A percentile compares a stretch with the other conserved stretches of the same genome.
Evolutionary conservation across 35 echinoderm and acorn worm genomes (phyloP).

Genomic region (Strongylocentrotus purpuratus): DNA sequence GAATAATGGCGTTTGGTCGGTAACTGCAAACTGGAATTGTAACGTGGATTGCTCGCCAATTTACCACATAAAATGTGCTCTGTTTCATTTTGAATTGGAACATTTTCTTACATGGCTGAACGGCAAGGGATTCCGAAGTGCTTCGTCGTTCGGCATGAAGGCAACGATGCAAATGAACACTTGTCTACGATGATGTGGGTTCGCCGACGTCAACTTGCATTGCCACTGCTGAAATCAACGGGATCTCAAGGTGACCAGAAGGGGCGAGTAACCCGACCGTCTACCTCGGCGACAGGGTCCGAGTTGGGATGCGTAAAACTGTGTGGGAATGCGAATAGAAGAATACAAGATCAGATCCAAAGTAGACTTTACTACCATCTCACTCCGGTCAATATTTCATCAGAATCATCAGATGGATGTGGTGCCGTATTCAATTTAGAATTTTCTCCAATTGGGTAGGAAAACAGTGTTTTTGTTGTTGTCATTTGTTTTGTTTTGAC

Average conservation of each 20-base stretch:
- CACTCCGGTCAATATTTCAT: constrained; percentile 40
- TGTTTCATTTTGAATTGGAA: not conserved
- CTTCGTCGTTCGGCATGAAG: constrained; percentile 26
- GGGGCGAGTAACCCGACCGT: constrained; percentile 18
- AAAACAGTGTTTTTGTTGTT: not conserved
- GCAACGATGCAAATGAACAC: not conserved
- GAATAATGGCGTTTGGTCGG: not conserved
- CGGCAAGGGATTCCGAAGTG: constrained; percentile 23
- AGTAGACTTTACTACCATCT: constrained; percentile 70
- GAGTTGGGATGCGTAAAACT: not conserved
- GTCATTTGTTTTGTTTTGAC: too few species aligned
- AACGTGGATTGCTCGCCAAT: not conserved
- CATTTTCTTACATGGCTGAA: constrained; percentile 18
- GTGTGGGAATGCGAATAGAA: constrained; percentile 35
- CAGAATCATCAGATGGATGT: constrained; percentile 65
- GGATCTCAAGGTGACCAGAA: not conserved
- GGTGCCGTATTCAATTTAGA: constrained; percentile 91
- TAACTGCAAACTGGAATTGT: not conserved
- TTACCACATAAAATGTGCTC: not conserved
- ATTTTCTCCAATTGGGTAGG: constrained; percentile 87
- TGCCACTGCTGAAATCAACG: not conserved
- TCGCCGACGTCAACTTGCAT: constrained; percentile 29
- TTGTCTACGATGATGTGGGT: constrained; percentile 56
- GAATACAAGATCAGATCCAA: constrained; percentile 61
- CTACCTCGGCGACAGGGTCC: not conserved